phyloP scores from a whole-genome alignment of 2,888 invertebrate species.

The Polydrusus cervinus region DNA sequence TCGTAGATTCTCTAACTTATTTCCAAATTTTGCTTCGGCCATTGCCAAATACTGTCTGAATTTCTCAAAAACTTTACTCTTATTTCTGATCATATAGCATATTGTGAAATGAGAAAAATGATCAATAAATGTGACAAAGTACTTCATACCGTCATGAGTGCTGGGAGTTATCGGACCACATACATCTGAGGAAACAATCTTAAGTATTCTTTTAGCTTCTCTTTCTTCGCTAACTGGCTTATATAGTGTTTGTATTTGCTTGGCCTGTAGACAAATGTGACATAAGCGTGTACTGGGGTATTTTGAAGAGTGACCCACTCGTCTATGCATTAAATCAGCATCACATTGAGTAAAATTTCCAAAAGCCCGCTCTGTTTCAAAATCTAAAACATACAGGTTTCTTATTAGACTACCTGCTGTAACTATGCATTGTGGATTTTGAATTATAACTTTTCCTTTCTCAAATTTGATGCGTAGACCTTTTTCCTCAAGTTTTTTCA shows the following conservation, averaged over 20 bases:
- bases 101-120: conserved; percentile 47
- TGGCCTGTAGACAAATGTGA: conserved; percentile 55
- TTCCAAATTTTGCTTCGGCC: conserved; percentile 39
- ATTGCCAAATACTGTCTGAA: conserved; percentile 45
- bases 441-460: conserved; percentile 14
- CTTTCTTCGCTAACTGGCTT: background rate
- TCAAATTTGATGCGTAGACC: conserved; percentile 53
- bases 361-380: background rate
- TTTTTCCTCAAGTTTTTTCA: conserved; percentile 54
- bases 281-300: conserved; percentile 38
- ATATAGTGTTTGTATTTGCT: conserved; percentile 37
- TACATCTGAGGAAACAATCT: background rate
- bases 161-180: background rate
- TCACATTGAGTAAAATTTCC: conserved; percentile 33
- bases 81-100: conserved; percentile 28
- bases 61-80: conserved; percentile 45
- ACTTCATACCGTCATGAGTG: conserved; percentile 42
- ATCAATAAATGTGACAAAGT: conserved; percentile 51
- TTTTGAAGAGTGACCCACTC: conserved; percentile 58
- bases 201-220: background rate
- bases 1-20: conserved; percentile 35
- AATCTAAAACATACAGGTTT: conserved; percentile 9
- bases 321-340: conserved; percentile 49
- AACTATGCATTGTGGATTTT: background rate
- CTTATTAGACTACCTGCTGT: background rate